Evolutionary conservation across 2,113 vertebrate species (phyloP), one percentile per base, ranked within the genome.

Genomic region (Oncorhynchus clarkii): DNA sequence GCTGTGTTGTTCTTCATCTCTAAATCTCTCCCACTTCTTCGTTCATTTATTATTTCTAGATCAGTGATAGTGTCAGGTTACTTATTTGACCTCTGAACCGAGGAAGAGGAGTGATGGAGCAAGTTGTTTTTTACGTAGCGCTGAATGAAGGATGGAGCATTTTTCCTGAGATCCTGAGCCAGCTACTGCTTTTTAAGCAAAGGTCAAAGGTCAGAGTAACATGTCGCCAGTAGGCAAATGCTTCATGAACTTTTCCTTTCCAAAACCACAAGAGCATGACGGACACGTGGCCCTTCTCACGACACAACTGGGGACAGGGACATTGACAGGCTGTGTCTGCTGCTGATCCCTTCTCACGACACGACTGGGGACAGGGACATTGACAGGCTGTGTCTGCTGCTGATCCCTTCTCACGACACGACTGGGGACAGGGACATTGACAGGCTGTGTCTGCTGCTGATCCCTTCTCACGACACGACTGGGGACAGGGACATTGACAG

Each of bases 181-280:
- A 51, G 11, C 59, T 20, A n/a, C 29, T 75, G 73, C 59, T 70
- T 69, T 89, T 85, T 87, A 82, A 87, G 83, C 82, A 90, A 92
- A 93, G 91, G 92, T 92, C 91, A 92, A 80, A 79, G 78, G 29
- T 29, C 3, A 27, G 27, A 27, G 27, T 86, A 84, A 82, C 77
- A 72, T 88, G 80, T 79, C 88, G 86, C 89, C 82, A 76, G 76
- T 85, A 88, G 78, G 89, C 88, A 91, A 81, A 87, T 91, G 91
- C 87, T 89, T 91, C 78, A 77, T 87, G 90, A 78, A 79, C 70
- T 84, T 86, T 88, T n/a, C n/a, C n/a, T n/a, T n/a, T 93, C 90
- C 89, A 90, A 89, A 89, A 83, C 87, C 90, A 87, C 84, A 79
- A 8, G 80, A 89, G 84, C 80, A 88, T 92, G 73, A 92, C 75